phyloP scores from a whole-genome alignment of 2,888 invertebrate species.

The Coelogynopora nodosa region DNA sequence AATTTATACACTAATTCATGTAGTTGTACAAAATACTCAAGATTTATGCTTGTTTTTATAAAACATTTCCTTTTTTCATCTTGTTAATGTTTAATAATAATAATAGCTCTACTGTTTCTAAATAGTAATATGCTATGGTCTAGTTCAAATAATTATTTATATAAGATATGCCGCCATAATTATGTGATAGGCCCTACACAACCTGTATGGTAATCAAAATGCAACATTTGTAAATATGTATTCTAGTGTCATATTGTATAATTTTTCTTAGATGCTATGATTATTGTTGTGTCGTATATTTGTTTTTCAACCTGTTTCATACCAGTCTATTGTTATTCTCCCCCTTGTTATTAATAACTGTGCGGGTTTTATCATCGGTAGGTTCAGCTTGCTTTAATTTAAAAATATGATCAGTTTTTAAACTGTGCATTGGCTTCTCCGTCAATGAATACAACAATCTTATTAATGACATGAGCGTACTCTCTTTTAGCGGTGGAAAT shows the following conservation, averaged over 20 bases:
- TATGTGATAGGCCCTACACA: background rate
- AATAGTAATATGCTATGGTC: background rate
- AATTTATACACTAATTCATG: background rate
- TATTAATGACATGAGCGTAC: too few relatives aligned
- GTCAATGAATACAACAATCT: too few relatives aligned
- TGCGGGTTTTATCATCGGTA: too few relatives aligned
- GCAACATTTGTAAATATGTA: background rate
- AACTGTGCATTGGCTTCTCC: too few relatives aligned
- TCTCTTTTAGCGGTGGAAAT: too few relatives aligned
- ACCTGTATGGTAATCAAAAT: background rate
- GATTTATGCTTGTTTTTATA: background rate
- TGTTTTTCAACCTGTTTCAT: too few relatives aligned
- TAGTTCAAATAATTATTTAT: background rate
- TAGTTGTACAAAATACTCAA: background rate
- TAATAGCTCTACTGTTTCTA: background rate
- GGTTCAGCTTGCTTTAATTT: too few relatives aligned
- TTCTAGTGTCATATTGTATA: background rate
- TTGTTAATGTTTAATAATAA: background rate
- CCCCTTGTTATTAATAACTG: background rate
- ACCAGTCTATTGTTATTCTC: too few relatives aligned
- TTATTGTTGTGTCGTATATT: background rate
- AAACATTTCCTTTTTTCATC: background rate
- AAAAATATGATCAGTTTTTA: too few relatives aligned
- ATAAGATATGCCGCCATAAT: background rate
- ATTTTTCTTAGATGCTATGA: background rate